Conservation (phyloP, 1,140 invertebrate genomes). For the Eriocheir sinensis region DNA sequence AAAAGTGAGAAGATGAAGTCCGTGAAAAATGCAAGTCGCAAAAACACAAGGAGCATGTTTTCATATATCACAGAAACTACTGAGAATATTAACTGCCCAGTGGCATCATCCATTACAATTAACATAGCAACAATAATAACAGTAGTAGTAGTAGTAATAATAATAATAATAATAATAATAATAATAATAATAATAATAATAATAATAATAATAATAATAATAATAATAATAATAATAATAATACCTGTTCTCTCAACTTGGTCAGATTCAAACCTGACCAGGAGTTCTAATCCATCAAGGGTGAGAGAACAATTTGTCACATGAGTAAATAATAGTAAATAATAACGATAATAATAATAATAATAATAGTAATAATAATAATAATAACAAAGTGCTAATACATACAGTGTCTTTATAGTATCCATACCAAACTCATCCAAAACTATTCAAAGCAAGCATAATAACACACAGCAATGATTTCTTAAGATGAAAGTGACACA, state of each 20-base stretch:
- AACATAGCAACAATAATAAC: background rate
- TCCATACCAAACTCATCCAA: background rate
- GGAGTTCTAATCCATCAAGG: no score
- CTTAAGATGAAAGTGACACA: background rate
- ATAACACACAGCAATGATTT: background rate
- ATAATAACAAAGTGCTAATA: background rate
- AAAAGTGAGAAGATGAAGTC: background rate
- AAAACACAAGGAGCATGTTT: conserved; percentile 2
- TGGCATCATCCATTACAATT: no score
- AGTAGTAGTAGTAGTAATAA: background rate
- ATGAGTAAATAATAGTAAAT: background rate
- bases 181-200: background rate
- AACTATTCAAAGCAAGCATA: background rate
- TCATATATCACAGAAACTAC: background rate
- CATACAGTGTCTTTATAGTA: background rate
- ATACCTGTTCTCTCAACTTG: no score
- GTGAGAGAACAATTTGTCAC: background rate
- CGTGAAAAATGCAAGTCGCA: background rate
- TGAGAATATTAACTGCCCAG: background rate
- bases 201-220: background rate
- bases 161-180: background rate
- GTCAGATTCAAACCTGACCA: no score
- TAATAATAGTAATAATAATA: background rate
- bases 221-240: background rate
- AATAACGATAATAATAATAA: background rate